Evolutionary conservation across 2,888 invertebrate species (phyloP), one percentile per base, ranked within the genome.

Genomic region (Pyralis farinalis): DNA sequence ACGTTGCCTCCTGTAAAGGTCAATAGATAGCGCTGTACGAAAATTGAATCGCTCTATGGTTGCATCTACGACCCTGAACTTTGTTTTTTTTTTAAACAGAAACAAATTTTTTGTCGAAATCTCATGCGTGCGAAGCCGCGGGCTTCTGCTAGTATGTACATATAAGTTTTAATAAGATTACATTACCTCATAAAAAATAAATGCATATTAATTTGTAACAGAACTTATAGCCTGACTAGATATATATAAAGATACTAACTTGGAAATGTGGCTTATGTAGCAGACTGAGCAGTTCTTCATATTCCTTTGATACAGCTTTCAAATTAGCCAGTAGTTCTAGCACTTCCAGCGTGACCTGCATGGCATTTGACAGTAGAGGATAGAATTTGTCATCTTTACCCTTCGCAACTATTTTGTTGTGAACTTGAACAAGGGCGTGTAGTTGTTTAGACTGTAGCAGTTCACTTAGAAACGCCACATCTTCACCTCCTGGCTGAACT

Each of bases 351-450:
- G 94, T 91, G 21, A 94, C 93, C 84, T 95, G 94, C 92, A 96
- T 94, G 3, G 96, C 94, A 73, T 96, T 96, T 9, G 96, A 96
- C 5, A 97, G 88, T 35, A 96, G 90, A 0, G 97, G 96, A 63
- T 94, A 95, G 67, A 96, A 93, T 59, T 94, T 94, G 62, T 96
- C 96, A 89, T 96, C 95, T 64, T 94, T 94, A 40, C 94, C 94
- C 82, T 95, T 95, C 58, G 93, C 94, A 44, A 94, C 91, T 59
- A 96, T 96, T 82, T 95, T 96, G 71, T 96, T 96, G 76, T 97
- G 97, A 45, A 97, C 96, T 84, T 96, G 95, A 20, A 97, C 96
- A 55, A 97, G 89, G 22, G 97, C 97, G 83, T 97, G 95, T 1
- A 97, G 91, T 72, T 97, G 96, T 76, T 94, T 95, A 4, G 96